Evolutionary conservation across 2,888 invertebrate species (phyloP).

Genomic region (Latrodectus elegans): DNA sequence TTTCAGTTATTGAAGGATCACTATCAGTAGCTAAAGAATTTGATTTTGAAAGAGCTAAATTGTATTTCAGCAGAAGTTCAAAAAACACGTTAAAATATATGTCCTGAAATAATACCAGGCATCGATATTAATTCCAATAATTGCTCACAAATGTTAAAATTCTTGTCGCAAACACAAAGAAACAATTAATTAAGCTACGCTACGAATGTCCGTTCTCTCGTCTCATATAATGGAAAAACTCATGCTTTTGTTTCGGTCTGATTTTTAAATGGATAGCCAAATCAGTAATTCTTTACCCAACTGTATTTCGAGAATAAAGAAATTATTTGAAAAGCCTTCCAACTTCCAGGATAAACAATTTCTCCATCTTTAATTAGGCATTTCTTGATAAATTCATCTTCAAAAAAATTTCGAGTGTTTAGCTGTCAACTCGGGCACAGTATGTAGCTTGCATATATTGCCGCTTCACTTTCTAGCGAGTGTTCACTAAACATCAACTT

Average conservation of each 20-base stretch:
- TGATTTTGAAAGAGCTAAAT: too few relatives aligned
- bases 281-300: neutral
- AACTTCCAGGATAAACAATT: neutral
- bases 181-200: too few relatives aligned
- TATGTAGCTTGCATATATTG: neutral
- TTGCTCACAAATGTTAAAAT: neutral
- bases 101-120: neutral
- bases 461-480: neutral
- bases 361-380: neutral
- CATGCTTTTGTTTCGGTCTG: too few relatives aligned
- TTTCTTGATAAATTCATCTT: neutral
- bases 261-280: too few relatives aligned
- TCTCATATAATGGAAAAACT: too few relatives aligned
- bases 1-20: too few relatives aligned
- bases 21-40: too few relatives aligned
- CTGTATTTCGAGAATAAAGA: neutral
- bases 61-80: too few relatives aligned
- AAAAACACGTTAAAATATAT: too few relatives aligned
- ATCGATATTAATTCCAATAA: conserved; percentile 10
- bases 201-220: too few relatives aligned
- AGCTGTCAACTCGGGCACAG: neutral
- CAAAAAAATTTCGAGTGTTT: neutral
- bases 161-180: neutral
- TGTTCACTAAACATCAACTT: neutral
- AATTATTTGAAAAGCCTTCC: neutral